Conservation (phyloP, 2,888 invertebrate species). For the Spisula solida region DNA sequence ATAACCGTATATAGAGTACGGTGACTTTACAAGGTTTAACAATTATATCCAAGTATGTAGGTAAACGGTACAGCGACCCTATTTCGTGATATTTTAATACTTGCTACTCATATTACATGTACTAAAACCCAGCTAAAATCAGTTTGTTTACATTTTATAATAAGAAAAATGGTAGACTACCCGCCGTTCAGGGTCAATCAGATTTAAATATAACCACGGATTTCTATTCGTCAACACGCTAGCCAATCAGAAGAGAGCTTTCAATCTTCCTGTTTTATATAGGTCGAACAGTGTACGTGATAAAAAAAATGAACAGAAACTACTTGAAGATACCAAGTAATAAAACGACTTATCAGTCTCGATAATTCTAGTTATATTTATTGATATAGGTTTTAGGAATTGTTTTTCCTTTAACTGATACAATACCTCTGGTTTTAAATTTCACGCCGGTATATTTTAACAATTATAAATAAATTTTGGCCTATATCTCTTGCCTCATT, state of each 20-base stretch:
- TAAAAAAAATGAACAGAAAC: not conserved
- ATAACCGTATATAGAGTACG: too few species aligned
- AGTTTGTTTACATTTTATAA: not conserved
- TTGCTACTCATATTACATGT: not conserved
- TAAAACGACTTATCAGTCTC: not conserved
- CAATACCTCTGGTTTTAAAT: too few species aligned
- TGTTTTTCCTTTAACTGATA: not conserved
- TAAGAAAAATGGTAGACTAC: not conserved
- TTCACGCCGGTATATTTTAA: not conserved
- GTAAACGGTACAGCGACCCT: too few species aligned
- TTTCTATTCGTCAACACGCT: not conserved
- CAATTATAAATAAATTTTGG: not conserved
- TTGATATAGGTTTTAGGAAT: not conserved
- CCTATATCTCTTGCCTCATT: not conserved
- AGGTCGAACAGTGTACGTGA: not conserved
- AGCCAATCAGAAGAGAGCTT: not conserved
- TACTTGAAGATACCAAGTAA: not conserved
- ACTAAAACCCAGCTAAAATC: not conserved
- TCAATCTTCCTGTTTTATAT: conserved; percentile 3
- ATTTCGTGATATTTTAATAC: not conserved
- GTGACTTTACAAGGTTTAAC: too few species aligned
- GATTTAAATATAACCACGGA: not conserved
- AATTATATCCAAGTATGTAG: too few species aligned
- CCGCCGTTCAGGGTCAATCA: not conserved
- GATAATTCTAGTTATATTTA: not conserved